Conservation (phyloP, 2,888 invertebrate genomes). For the Ethmia dodecea region DNA sequence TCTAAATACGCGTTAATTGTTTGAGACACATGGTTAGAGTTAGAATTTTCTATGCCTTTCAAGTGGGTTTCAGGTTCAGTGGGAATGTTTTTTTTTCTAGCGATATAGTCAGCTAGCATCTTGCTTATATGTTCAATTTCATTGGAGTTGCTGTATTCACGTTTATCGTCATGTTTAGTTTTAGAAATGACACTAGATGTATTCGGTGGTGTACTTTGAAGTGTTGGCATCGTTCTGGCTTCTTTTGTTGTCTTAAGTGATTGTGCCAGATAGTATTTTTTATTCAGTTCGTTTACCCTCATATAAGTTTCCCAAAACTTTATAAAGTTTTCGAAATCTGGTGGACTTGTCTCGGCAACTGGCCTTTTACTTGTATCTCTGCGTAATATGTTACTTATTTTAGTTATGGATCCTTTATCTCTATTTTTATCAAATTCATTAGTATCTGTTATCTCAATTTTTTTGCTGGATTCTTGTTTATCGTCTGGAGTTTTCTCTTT, state of each 20-base stretch:
- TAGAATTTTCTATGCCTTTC: no score
- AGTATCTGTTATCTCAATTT: neutral
- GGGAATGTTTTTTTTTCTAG: slow-evolving; percentile 20
- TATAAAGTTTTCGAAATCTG: slow-evolving; percentile 28
- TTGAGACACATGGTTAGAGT: no score
- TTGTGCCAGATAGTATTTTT: no score
- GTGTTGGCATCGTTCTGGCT: no score
- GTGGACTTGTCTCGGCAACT: slow-evolving; percentile 10
- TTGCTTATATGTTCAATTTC: slow-evolving; percentile 28
- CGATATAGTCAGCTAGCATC: slow-evolving; percentile 28
- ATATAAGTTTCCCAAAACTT: slow-evolving; percentile 24
- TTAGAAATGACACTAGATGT: no score
- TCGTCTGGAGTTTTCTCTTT: neutral
- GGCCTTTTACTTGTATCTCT: neutral
- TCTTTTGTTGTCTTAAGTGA: no score
- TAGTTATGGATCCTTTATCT: neutral
- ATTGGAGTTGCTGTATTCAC: slow-evolving; percentile 11
- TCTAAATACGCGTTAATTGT: no score
- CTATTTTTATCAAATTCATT: slow-evolving; percentile 6
- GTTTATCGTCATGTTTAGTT: neutral
- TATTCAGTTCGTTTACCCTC: no score
- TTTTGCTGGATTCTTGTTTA: neutral
- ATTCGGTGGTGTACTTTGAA: no score
- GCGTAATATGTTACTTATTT: neutral
- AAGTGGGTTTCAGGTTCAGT: no score